Conservation (phyloP, 2,113 vertebrate genomes). For the Gobiocypris rarus region DNA sequence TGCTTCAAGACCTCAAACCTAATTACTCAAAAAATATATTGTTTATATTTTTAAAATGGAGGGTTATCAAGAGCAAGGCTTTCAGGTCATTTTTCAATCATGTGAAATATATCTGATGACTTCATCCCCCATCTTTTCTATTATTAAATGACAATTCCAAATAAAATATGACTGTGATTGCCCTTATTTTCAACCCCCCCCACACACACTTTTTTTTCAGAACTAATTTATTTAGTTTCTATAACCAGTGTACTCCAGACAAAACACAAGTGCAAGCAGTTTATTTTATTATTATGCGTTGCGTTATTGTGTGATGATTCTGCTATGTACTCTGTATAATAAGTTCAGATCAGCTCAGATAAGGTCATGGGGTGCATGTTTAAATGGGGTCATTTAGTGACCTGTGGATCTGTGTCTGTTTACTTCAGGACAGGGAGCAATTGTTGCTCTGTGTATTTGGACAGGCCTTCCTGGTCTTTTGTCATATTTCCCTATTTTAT, state of each 20-base stretch:
- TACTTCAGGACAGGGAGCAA: conserved; percentile 12
- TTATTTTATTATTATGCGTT: neutral
- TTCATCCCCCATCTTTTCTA: neutral
- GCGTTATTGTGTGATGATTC: neutral
- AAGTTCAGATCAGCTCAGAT: neutral
- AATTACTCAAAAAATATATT: neutral
- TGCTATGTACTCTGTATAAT: neutral
- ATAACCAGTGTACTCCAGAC: neutral
- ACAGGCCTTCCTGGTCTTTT: conserved; percentile 46
- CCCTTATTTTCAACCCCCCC: neutral
- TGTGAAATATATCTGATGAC: neutral
- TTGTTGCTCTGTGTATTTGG: conserved; percentile 43
- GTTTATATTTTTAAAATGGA: neutral
- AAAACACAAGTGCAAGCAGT: neutral
- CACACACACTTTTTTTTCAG: too few relatives aligned
- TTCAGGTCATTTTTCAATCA: neutral
- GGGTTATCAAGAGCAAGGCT: neutral
- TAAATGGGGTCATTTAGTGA: conserved; percentile 1
- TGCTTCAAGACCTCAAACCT: neutral
- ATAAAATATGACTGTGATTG: too few relatives aligned
- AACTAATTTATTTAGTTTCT: neutral
- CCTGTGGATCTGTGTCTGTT: conserved; percentile 21
- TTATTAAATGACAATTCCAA: too few relatives aligned
- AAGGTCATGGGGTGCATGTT: conserved; percentile 28
- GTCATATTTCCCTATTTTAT: conserved; percentile 40